Evolutionary conservation across 2,888 invertebrate genomes (phyloP).

Genomic region (Mythimna ferrago): DNA sequence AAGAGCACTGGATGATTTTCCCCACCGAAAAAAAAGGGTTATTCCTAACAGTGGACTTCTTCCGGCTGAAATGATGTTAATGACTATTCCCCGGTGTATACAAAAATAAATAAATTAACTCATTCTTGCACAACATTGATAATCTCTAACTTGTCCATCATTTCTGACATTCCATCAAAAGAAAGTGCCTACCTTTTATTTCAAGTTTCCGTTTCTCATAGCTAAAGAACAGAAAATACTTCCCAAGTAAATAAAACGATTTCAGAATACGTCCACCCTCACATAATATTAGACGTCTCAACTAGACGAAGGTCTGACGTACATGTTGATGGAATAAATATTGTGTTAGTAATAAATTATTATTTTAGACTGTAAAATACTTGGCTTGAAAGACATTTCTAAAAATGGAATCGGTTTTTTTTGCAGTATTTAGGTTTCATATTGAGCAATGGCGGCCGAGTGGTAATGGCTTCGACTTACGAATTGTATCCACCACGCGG

Average conservation of each 20-base stretch:
- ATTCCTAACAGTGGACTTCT: no score
- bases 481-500: no score
- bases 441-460: no score
- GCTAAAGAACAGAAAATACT: neutral
- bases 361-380: constrained; percentile 12
- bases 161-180: neutral
- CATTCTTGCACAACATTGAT: neutral
- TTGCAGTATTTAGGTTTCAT: no score
- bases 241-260: neutral
- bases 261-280: constrained; percentile 32
- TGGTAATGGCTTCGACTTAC: no score
- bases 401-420: no score
- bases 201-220: neutral
- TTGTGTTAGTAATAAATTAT: constrained; percentile 41
- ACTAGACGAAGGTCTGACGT: constrained; percentile 56
- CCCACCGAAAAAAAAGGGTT: no score
- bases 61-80: no score
- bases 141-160: neutral
- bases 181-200: neutral
- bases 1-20: no score
- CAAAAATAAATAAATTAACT: neutral
- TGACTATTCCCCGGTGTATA: no score
- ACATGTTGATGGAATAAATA: constrained; percentile 38
- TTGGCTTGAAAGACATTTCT: no score
- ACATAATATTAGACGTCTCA: constrained; percentile 41